Evolutionary conservation across 2,888 invertebrate genomes (phyloP).

Genomic region (Idaea biselata): DNA sequence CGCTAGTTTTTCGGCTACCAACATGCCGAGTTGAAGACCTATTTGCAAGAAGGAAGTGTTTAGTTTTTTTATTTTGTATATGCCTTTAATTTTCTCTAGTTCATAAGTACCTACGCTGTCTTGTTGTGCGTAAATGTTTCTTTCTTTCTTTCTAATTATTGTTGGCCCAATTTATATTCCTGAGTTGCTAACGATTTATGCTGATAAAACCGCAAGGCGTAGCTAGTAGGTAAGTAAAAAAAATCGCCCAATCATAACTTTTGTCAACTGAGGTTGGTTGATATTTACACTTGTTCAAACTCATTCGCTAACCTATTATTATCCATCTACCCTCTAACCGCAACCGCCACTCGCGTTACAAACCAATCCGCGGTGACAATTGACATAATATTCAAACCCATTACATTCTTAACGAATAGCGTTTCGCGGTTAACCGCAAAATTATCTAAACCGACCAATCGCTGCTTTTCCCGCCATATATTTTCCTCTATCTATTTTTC

Average conservation of each 20-base stretch:
- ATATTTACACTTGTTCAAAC: slow-evolving; percentile 9
- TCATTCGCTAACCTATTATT: slow-evolving; percentile 21
- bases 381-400: slow-evolving; percentile 55
- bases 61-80: no score
- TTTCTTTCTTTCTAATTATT: no score
- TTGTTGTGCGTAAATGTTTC: no score
- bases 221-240: background rate
- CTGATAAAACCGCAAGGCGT: background rate
- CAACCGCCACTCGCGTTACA: slow-evolving; percentile 27
- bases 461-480: slow-evolving; percentile 54
- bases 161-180: no score
- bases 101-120: no score
- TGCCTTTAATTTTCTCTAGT: no score
- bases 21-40: no score
- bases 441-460: slow-evolving; percentile 69
- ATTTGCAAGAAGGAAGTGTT: no score
- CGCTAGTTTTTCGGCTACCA: no score
- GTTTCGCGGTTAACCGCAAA: slow-evolving; percentile 76
- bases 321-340: slow-evolving; percentile 23
- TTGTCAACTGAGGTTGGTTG: background rate
- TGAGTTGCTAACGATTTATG: background rate
- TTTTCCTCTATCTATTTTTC: slow-evolving; percentile 77
- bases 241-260: background rate
- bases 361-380: slow-evolving; percentile 57
- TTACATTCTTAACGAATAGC: slow-evolving; percentile 78